These are phyloP conservation scores for Leptopilina syphax DNA, from an alignment of 2,888 invertebrate genomes.

Conservation along the genomic window DNA sequence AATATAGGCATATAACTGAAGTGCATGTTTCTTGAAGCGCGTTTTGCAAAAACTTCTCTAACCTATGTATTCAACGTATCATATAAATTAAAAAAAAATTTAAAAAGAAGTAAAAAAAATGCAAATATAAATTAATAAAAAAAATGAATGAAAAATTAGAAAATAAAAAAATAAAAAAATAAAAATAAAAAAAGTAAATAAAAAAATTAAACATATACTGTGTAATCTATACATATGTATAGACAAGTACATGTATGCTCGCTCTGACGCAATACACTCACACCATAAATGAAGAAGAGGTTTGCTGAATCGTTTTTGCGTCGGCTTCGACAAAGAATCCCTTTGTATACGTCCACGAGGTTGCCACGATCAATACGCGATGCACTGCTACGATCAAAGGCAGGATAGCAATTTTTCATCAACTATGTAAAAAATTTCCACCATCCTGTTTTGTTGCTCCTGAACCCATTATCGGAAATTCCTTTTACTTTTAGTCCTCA, in stretches of 20 bases:
- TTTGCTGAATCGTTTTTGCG: constrained; percentile 29
- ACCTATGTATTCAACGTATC: background rate
- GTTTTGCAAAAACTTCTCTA: constrained; percentile 5
- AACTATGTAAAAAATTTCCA: constrained; percentile 22
- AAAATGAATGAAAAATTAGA: no score
- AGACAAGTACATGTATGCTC: background rate
- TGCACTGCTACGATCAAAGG: constrained; percentile 18
- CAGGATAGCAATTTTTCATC: constrained; percentile 34
- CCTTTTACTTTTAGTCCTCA: background rate
- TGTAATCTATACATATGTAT: background rate
- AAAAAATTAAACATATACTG: no score
- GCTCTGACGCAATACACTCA: background rate
- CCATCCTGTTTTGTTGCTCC: background rate
- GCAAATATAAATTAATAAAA: no score
- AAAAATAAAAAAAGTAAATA: background rate
- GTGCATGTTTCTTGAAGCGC: background rate
- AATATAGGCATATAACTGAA: constrained; percentile 10
- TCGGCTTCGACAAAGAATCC: constrained; percentile 34
- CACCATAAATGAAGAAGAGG: constrained; percentile 12
- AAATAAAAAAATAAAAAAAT: no score
- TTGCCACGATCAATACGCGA: constrained; percentile 34
- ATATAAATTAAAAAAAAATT: background rate
- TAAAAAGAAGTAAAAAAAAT: no score
- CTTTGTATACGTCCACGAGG: constrained; percentile 26
- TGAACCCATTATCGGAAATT: constrained; percentile 6